phyloP scores from a whole-genome alignment of 2,888 invertebrate genomes.

The Aproaerema taeniolella region DNA sequence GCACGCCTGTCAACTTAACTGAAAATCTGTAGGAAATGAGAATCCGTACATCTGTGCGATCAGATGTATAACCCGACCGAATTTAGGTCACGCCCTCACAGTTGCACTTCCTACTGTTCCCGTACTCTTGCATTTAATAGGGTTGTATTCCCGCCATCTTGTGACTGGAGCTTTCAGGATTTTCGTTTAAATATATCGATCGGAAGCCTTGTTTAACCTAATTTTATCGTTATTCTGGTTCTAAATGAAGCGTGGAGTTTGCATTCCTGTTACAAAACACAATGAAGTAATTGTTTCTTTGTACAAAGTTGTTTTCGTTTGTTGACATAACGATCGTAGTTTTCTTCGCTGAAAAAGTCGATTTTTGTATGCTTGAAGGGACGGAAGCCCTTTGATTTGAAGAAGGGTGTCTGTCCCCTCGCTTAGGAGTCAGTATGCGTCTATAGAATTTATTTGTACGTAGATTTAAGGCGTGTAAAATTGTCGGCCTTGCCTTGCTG shows the following conservation, averaged over 20 bases:
- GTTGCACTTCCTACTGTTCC: conserved; percentile 42
- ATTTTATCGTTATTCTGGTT: conserved; percentile 42
- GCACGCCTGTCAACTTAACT: conserved; percentile 40
- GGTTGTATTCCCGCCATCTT: conserved; percentile 71
- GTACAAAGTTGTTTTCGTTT: conserved; percentile 27
- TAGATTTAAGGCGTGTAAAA: conserved; percentile 21
- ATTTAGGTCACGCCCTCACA: conserved; percentile 48
- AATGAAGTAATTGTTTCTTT: conserved; percentile 17
- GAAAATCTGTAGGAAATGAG: conserved; percentile 52
- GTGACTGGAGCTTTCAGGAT: conserved; percentile 49
- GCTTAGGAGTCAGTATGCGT: background rate
- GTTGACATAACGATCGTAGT: conserved; percentile 44
- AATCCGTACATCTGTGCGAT: conserved; percentile 69
- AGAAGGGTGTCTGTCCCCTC: conserved; percentile 16
- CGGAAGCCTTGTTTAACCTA: conserved; percentile 60
- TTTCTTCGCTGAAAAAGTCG: conserved; percentile 23
- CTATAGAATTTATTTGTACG: background rate
- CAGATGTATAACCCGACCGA: conserved; percentile 61
- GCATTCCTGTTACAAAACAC: conserved; percentile 20
- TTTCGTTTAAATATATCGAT: conserved; percentile 65
- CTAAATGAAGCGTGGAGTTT: conserved; percentile 27
- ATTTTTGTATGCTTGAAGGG: conserved; percentile 15
- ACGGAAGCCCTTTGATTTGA: conserved; percentile 11
- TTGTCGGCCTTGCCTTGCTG: conserved; percentile 47
- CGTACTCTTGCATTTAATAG: conserved; percentile 39